Base-by-base conservation (phyloP, 30 jellyfish, hydroid and myxozoan genomes). In the Hydra vulgaris region DNA sequence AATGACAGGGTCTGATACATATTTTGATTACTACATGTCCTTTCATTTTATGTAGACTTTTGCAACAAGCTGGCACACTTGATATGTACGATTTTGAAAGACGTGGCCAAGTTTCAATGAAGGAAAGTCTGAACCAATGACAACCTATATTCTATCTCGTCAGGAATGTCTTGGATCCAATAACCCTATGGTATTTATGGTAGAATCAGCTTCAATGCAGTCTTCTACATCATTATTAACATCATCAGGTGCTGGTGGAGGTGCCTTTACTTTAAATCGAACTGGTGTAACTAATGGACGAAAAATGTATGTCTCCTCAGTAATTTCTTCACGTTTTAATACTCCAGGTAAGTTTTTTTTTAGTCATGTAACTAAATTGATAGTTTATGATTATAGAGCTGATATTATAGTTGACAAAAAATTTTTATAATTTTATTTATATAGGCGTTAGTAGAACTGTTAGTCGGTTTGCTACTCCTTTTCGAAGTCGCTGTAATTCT, bases 61-160 rank as follows among this genome's bases (percentile, higher is more conserved):
- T 23, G 61, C 81, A 73, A 52, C 80, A 78, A 26, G 53, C 40
- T 27, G 66, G 27, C 1, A 54, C 19, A 40, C 26, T 66, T 8
- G 71, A 80, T 23, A 21, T 23, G 20, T 82, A 27, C 81, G 88
- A 25, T 15, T 82, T 82, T 27, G 68, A 61, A 18, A 82, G 53
- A 53, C 61, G 89, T 21, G 89, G 89, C 1, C 23, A 22, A 27
- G 89, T 82, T 7, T 22, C 77, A 15, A 82, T 82, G 89, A 82
- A 73, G 89, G 89, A 25, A 72, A 74, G 68, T 27, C 87, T 27
- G 86, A 82, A 71, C 89, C 86, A 17, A 82, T 82, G 89, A 25
- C 80, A 15, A 82, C 89, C 18, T 82, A 82, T 69, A 72, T 26
- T 0, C 20, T 82, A 27, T 53, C 78, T 56, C 89, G 89, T 18